A percentile compares a stretch with the other conserved stretches of the same genome.
Evolutionary conservation across 2,888 invertebrate species (phyloP).

Genomic region (Agriotes lineatus): DNA sequence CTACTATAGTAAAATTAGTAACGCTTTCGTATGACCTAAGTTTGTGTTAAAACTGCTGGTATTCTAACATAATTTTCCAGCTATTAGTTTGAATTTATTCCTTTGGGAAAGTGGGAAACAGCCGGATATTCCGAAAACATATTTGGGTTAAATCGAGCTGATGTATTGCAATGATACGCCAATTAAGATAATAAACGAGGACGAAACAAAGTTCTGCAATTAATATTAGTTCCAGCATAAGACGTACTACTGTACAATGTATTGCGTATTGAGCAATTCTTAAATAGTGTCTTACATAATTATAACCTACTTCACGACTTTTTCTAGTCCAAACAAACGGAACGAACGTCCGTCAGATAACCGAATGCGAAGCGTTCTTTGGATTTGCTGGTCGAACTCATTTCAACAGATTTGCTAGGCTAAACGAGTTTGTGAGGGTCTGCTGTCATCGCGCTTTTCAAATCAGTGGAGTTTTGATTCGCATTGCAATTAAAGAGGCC

Average conservation of each 20-base stretch:
- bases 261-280: constrained; percentile 7
- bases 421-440: constrained; percentile 7
- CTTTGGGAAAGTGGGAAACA: constrained; percentile 15
- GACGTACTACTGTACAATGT: constrained; percentile 15
- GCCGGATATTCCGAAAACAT: background rate
- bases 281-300: too few species aligned
- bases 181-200: constrained; percentile 21
- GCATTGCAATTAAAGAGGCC: background rate
- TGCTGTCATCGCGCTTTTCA: background rate
- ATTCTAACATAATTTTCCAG: constrained; percentile 15
- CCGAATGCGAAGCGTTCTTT: constrained; percentile 2
- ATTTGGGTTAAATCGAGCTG: constrained; percentile 26
- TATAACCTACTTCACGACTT: too few species aligned
- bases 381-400: background rate
- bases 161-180: constrained; percentile 18
- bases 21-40: background rate
- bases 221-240: constrained; percentile 25
- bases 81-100: constrained; percentile 10
- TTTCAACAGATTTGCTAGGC: background rate
- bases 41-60: background rate
- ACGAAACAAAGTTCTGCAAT: constrained; percentile 13
- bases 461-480: constrained; percentile 4
- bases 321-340: too few species aligned
- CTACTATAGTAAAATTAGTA: background rate
- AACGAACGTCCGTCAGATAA: too few species aligned